Conservation (phyloP, 1,140 invertebrate genomes). For the Metaphire vulgaris region DNA sequence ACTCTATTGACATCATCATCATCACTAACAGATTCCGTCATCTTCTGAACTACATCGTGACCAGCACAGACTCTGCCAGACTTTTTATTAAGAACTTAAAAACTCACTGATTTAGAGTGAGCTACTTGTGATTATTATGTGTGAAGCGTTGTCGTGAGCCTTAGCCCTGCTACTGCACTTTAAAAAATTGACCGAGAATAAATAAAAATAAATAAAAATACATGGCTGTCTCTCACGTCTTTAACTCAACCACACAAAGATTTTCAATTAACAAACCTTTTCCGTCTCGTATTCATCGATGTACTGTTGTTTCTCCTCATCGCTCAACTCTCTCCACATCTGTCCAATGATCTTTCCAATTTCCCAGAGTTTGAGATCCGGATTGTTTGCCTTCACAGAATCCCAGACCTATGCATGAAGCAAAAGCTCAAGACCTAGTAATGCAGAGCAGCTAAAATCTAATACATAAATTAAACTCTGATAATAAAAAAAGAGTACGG, state of each 20-base stretch:
- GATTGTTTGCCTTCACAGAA: conserved; percentile 88
- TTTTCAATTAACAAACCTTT: conserved; percentile 79
- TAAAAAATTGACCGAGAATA: not conserved
- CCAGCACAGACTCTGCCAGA: too few relatives aligned
- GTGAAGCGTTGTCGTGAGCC: too few relatives aligned
- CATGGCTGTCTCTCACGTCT: not conserved
- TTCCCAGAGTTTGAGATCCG: conserved; percentile 94
- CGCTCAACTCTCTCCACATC: conserved; percentile 93
- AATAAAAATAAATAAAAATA: not conserved
- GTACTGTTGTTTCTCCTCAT: conserved; percentile 86
- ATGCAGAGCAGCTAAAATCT: too few relatives aligned
- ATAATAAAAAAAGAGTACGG: too few relatives aligned
- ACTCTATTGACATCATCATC: too few relatives aligned
- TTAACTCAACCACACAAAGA: too few relatives aligned
- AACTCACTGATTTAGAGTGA: not conserved
- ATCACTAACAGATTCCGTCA: too few relatives aligned
- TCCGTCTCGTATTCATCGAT: conserved; percentile 96
- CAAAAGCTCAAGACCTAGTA: too few relatives aligned
- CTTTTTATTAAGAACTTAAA: not conserved
- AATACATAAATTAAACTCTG: too few relatives aligned
- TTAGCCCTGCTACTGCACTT: too few relatives aligned
- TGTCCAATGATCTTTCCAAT: conserved; percentile 97
- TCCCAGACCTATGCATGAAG: conserved; percentile 59
- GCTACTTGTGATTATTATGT: too few relatives aligned
- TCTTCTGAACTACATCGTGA: too few relatives aligned